These are phyloP conservation scores for Falcaria lacertinaria DNA, from an alignment of 2,888 invertebrate genomes.

Conservation along the genomic window DNA sequence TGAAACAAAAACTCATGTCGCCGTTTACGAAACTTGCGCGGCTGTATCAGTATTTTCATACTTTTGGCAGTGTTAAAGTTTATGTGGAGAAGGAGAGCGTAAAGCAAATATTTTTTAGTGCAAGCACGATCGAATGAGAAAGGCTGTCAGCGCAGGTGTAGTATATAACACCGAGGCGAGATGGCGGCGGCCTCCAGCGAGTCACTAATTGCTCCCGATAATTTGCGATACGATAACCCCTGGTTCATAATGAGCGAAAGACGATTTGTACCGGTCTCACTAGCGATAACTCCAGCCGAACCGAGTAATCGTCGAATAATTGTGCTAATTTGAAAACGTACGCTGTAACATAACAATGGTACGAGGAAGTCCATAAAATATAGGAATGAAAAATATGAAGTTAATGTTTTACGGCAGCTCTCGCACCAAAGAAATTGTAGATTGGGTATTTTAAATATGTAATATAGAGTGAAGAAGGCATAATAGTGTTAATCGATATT, in stretches of 20 bases:
- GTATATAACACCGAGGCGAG: too few relatives aligned
- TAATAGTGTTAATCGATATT: too few relatives aligned
- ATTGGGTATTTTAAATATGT: neutral
- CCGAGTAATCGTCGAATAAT: conserved; percentile 76
- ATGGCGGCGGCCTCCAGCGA: too few relatives aligned
- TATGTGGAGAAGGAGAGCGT: too few relatives aligned
- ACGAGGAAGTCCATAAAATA: conserved; percentile 50
- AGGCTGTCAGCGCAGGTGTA: too few relatives aligned
- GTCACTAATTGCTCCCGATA: conserved; percentile 53
- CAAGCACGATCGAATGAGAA: too few relatives aligned
- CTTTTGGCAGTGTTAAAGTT: too few relatives aligned
- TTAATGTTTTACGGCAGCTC: conserved; percentile 23
- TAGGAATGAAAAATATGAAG: conserved; percentile 31
- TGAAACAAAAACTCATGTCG: too few relatives aligned
- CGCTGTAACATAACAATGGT: conserved; percentile 74
- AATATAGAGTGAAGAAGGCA: too few relatives aligned
- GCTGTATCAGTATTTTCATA: too few relatives aligned
- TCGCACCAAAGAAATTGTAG: conserved; percentile 4
- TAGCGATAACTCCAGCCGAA: conserved; percentile 55
- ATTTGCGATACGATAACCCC: conserved; percentile 61
- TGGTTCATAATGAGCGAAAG: conserved; percentile 59
- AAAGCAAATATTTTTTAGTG: too few relatives aligned
- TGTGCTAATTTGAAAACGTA: conserved; percentile 75
- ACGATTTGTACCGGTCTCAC: conserved; percentile 56
- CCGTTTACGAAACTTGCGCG: too few relatives aligned